Conservation (phyloP, 2,113 vertebrate species). For the Pseudorectes ferrugineus region DNA sequence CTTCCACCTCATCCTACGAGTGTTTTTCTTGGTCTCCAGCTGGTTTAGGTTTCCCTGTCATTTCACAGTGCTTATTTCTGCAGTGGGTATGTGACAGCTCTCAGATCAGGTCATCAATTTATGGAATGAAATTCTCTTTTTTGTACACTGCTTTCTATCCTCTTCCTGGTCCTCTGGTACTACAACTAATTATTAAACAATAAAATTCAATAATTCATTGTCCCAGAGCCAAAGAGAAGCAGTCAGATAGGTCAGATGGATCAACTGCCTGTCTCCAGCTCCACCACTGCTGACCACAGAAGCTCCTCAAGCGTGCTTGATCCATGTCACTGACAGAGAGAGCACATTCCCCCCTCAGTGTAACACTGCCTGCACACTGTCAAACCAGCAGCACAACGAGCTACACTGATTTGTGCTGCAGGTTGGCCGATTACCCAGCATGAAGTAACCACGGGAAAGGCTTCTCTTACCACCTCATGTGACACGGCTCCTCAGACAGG, state of each 20-base stretch:
- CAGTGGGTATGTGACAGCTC: neutral
- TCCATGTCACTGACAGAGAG: neutral
- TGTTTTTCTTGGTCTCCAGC: constrained; percentile 14
- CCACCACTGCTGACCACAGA: neutral
- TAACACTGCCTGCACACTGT: neutral
- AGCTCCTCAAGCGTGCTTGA: neutral
- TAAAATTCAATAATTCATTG: neutral
- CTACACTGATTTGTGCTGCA: neutral
- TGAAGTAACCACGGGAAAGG: neutral
- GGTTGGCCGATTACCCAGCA: neutral
- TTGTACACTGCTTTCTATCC: neutral
- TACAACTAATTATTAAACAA: neutral
- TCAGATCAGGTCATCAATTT: neutral
- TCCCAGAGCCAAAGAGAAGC: neutral
- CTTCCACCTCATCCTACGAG: neutral
- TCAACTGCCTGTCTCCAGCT: neutral
- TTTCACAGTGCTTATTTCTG: neutral
- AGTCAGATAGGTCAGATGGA: neutral
- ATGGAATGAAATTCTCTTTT: neutral
- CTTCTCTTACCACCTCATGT: neutral
- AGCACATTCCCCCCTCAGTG: neutral
- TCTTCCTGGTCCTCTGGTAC: neutral
- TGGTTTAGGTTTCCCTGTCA: neutral
- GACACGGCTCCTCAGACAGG: neutral
- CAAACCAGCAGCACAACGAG: neutral